phyloP scores from a whole-genome alignment of 64 coral and sea anemone genomes.

The Montipora capricornis region DNA sequence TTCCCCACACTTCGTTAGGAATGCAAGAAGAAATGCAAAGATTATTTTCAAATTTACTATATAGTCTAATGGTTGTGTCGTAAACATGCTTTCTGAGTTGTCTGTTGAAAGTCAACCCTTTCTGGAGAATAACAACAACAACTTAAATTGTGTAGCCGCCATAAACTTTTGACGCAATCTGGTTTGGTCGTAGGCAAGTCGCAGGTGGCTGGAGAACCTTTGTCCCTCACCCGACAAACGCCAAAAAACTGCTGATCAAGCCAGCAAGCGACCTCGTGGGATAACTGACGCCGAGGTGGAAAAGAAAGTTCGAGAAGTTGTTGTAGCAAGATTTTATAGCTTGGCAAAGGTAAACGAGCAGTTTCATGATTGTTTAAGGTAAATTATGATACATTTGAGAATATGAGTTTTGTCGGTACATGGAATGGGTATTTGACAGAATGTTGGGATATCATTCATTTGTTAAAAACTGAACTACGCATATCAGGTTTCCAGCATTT shows the following conservation, averaged over 20 bases:
- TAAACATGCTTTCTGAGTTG: too few species aligned
- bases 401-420: not conserved
- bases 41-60: too few species aligned
- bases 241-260: not conserved
- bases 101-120: too few species aligned
- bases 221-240: conserved; percentile 36
- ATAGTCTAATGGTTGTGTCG: too few species aligned
- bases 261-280: not conserved
- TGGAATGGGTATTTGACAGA: not conserved
- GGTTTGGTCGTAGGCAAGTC: conserved; percentile 33
- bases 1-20: too few species aligned
- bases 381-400: not conserved
- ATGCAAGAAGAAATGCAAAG: too few species aligned
- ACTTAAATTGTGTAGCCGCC: too few species aligned
- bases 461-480: too few species aligned
- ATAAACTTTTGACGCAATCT: too few species aligned
- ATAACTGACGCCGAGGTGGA: conserved; percentile 60
- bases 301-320: conserved; percentile 65
- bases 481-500: too few species aligned
- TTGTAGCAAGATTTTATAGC: conserved; percentile 69
- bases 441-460: too few species aligned
- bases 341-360: conserved; percentile 58
- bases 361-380: not conserved
- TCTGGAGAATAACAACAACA: too few species aligned
- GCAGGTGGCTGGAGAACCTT: conserved; percentile 65